These are phyloP conservation scores for Cochlearius cochlearius DNA, from an alignment of 2,113 vertebrate genomes.

Conservation along the genomic window DNA sequence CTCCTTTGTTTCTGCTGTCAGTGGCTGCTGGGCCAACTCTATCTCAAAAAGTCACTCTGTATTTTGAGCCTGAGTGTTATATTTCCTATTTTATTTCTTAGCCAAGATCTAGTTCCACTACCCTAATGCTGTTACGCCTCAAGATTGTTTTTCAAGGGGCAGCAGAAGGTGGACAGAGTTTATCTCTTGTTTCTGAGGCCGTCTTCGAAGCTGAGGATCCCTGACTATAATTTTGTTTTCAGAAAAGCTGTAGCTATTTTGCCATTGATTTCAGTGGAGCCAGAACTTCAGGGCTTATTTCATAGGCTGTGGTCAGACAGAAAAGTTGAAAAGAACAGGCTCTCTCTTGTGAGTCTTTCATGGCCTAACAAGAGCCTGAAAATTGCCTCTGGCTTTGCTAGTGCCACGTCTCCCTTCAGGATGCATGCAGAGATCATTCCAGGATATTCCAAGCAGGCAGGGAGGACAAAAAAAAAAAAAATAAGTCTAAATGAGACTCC, in stretches of 20 bases:
- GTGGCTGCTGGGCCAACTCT: neutral
- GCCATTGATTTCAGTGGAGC: neutral
- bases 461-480: neutral
- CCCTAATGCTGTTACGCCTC: neutral
- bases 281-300: neutral
- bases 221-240: neutral
- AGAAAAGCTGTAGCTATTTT: neutral
- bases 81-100: constrained; percentile 26
- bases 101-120: neutral
- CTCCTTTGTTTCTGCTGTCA: constrained; percentile 23
- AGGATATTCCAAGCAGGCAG: neutral
- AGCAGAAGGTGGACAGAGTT: neutral
- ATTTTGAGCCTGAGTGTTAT: neutral
- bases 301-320: neutral
- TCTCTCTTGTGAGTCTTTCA: neutral
- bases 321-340: neutral
- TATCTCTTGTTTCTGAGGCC: neutral
- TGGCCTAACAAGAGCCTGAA: neutral
- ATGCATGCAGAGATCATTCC: neutral
- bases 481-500: constrained; percentile 31
- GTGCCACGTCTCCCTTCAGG: neutral
- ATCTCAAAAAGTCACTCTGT: neutral
- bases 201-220: neutral
- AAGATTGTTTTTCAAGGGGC: neutral
- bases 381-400: neutral